Evolutionary conservation across 2,888 invertebrate species (phyloP), one percentile per base, ranked within the genome.

Genomic region (Gymnoscelis rufifasciata): DNA sequence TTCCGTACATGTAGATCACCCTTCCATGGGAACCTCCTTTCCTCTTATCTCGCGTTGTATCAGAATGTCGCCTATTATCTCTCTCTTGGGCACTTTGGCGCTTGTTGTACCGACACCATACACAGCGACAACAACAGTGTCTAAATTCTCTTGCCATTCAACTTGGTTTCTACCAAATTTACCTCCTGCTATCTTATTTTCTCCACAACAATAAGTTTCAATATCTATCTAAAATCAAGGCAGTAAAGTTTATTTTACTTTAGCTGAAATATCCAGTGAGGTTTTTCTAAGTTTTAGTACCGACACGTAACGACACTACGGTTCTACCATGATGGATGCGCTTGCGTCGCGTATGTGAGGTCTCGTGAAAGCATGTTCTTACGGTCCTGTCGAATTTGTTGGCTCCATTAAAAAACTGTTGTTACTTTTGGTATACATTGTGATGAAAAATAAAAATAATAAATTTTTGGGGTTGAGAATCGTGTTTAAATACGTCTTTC

Each of bases 31-130:
- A 87, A 84, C 79, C 78, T 73, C 71, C 74, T 69, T 64, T 56
- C 51, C 60, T 64, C 71, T 86, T 87, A 88, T 88, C 87, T 80
- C 56, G 64, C 66, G 75, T 81, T 84, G 88, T 88, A 88, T 88
- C 87, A 71, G 70, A 75, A 74, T 87, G 87, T 87, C 83, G 80
- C 78, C 84, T 72, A 86, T 86, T 87, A 88, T 88, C 88, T 87
- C 68, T 64, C 71, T 71, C 77, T 74, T 72, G 77, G 76, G 72
- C 80, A 80, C 78, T 83, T 83, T 82, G 78, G 76, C 70, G 76
- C 82, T 80, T 83, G 86, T 84, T 71, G 66, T 66, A 74, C 74
- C 78, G 77, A 76, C 74, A 68, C 70, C 73, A 68, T 69, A 75
- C 72, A 77, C 74, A 62, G 47, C 39, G n/a, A 12, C 15, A 8